Base-by-base conservation (phyloP, 2,888 invertebrate genomes). In the Gymnosoma rotundatum region DNA sequence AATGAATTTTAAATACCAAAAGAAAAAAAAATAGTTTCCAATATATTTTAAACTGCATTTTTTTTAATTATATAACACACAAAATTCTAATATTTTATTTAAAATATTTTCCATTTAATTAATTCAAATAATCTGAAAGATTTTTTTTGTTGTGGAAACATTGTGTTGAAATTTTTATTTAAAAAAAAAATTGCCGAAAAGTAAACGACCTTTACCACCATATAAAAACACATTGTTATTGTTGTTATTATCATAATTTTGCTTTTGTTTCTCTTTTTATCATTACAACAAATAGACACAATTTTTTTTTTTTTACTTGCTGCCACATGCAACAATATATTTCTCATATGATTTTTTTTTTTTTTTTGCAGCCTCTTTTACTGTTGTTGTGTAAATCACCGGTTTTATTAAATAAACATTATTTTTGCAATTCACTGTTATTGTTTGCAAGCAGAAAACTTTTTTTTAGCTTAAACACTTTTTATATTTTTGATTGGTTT, bases 171-270 rank as follows among this genome's bases (percentile, higher is more conserved):
- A 25, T 63, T 72, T 79, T 36, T 50, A 32, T 10, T 20, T 21
- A 18, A 25, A 14, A 69, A 61, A 66, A 83, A 78, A 83, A 88
- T 87, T 87, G 89, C 90, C 91, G 88, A 91, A 91, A 90, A 91
- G 90, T 91, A 90, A 90, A 90, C 90, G 91, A 90, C 91, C 90
- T 90, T 90, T 90, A 89, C 86, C 87, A 89, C 90, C 90, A 89
- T 90, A 89, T 73, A 88, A 90, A 89, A 88, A 88, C 83, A 78
- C 45, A 45, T 45, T 36, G 16, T 64, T 21, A 64, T 67, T 74
- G 20, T 75, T 78, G 60, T 76, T 82, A 61, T 67, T 83, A 82
- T 80, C 75, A 48, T 82, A 52, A 52, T 14, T 52, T 83, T 84
- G 86, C 45, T 82, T 81, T 84, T 88, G 87, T 89, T 88, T 80